These are phyloP conservation scores for Sycophaga agraensis DNA, from an alignment of 1,140 invertebrate genomes.

Conservation along the genomic window DNA sequence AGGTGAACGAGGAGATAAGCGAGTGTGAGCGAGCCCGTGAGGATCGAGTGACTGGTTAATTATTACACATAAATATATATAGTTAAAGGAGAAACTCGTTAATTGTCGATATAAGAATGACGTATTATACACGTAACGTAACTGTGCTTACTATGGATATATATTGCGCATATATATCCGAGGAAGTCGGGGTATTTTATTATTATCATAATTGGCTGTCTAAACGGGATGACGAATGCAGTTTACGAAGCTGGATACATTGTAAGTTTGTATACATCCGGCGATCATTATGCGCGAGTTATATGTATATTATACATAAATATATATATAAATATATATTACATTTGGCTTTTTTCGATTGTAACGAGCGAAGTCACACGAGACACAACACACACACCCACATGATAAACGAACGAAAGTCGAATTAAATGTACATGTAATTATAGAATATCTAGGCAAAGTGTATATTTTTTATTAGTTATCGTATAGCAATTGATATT, in stretches of 20 bases:
- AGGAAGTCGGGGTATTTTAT: conserved; percentile 24
- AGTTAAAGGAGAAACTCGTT: conserved; percentile 20
- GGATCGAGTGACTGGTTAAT: conserved; percentile 8
- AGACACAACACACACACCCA: neutral
- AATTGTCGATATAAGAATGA: conserved; percentile 26
- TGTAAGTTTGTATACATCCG: conserved; percentile 13
- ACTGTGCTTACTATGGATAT: conserved; percentile 25
- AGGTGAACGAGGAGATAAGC: conserved; percentile 14
- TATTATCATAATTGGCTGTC: conserved; percentile 27
- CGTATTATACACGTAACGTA: conserved; percentile 24
- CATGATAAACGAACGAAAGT: conserved; percentile 30
- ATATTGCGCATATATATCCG: conserved; percentile 20
- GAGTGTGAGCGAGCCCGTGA: no score
- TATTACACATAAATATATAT: conserved; percentile 1
- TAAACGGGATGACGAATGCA: conserved; percentile 23
- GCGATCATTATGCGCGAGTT: conserved; percentile 7
- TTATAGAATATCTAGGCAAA: conserved; percentile 27
- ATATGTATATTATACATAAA: no score
- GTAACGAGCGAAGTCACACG: neutral
- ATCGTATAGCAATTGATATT: conserved; percentile 29
- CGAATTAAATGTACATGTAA: conserved; percentile 30
- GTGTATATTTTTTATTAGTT: conserved; percentile 33
- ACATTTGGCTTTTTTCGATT: conserved; percentile 9
- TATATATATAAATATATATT: no score
- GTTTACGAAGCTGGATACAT: conserved; percentile 25